Evolutionary conservation across 1,140 invertebrate genomes (phyloP), one percentile per base, ranked within the genome.

Genomic region (Aphelenchoides fujianensis): DNA sequence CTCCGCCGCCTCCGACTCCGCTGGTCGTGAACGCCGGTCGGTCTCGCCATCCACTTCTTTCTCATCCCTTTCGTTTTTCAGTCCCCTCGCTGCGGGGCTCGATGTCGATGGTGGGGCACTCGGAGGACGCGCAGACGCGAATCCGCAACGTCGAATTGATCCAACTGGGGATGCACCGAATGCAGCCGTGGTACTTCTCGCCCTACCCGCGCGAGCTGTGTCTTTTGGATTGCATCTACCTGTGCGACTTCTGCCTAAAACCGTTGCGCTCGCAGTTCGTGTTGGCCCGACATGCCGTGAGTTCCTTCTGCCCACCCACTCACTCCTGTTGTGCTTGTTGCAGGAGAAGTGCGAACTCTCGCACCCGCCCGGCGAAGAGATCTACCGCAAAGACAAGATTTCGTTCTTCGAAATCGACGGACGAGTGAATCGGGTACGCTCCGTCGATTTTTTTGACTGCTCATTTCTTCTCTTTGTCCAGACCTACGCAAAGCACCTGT

Each of bases 401-500:
- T 98, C 95, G 0, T 97, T 99, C 85, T 99, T 98, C 85, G 97
- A 99, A 88, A 98, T 99, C 74, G 96, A 98, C 86, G 97, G 97
- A 0, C 88, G 95, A 52, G 97, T 97, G 85, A 97, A 98, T 84
- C 98, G 98, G 87, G 91, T 87, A 12, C 86, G 89, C 90, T 66
- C 96, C 95, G 85, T 97, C 94, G 86, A 90, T 93, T 9, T 92
- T 94, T 91, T n/a, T n/a, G n/a, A n/a, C n/a, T n/a, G 93, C n/a
- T n/a, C n/a, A 0, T 93, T 93, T 0, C 92, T 95, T 85, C 91
- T 92, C 59, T 91, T 90, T 82, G n/a, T n/a, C n/a, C n/a, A 81
- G 79, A 68, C 57, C 16, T 84, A 85, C 68, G 79, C 80, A 27
- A 83, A 85, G 75, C 76, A 83, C 74, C 64, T 85, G 3, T 85